Conservation (phyloP, 2,113 vertebrate genomes). For the Toxotes jaculatrix region DNA sequence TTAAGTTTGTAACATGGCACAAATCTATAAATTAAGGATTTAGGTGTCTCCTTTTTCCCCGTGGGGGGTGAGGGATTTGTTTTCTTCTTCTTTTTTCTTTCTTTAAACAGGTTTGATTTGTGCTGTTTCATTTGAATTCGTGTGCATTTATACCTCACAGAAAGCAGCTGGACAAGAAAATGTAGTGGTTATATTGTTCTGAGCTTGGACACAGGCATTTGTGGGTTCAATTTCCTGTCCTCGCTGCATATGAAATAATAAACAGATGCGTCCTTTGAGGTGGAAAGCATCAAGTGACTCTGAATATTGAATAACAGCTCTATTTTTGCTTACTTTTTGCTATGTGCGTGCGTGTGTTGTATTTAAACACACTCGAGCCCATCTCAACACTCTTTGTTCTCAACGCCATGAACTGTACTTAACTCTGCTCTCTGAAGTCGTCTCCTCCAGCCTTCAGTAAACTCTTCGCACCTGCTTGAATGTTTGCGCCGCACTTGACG, state of each 20-base stretch:
- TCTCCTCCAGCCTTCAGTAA: slow-evolving; percentile 20
- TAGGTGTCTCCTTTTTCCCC: slow-evolving; percentile 12
- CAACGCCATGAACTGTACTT: slow-evolving; percentile 22
- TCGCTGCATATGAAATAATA: slow-evolving; percentile 67
- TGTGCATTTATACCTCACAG: background rate
- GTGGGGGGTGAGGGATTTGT: background rate
- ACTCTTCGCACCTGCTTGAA: slow-evolving; percentile 9
- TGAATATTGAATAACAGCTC: slow-evolving; percentile 68
- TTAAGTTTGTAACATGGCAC: slow-evolving; percentile 21
- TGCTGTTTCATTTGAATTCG: background rate
- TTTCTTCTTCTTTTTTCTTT: background rate
- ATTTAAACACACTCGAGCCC: slow-evolving; percentile 23
- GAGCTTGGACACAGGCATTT: slow-evolving; percentile 11
- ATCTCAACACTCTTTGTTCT: slow-evolving; percentile 18
- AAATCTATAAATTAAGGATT: slow-evolving; percentile 29
- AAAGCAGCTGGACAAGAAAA: slow-evolving; percentile 26
- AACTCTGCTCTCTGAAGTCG: slow-evolving; percentile 25
- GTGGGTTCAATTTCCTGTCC: slow-evolving; percentile 44
- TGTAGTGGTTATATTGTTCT: slow-evolving; percentile 10
- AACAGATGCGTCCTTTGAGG: slow-evolving; percentile 54
- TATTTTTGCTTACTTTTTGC: slow-evolving; percentile 49
- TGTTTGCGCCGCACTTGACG: slow-evolving; percentile 36
- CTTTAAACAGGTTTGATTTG: background rate
- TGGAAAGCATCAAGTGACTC: slow-evolving; percentile 60
- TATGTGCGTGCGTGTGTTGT: background rate